These are phyloP conservation scores for Apantesis nais DNA, from an alignment of 2,888 invertebrate genomes.

Conservation along the genomic window DNA sequence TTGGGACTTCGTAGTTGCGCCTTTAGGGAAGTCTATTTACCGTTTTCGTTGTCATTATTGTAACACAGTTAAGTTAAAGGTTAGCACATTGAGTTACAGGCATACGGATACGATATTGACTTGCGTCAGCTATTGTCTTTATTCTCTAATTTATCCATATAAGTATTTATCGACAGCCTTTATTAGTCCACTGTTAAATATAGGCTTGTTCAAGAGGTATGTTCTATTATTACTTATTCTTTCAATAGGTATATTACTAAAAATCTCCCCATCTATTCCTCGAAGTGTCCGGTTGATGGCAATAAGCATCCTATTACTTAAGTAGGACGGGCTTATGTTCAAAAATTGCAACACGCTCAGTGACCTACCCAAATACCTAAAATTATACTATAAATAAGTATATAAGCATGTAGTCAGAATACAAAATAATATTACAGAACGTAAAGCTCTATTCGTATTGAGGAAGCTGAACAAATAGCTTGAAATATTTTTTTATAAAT, in stretches of 20 bases:
- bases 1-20: conserved; percentile 29
- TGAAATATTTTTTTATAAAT: neutral
- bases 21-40: conserved; percentile 28
- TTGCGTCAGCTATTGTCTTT: neutral
- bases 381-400: no score
- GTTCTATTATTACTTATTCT: no score
- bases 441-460: no score
- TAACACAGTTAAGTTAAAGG: neutral
- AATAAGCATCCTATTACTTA: neutral
- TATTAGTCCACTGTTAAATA: no score
- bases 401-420: no score
- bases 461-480: no score
- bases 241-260: no score
- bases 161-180: neutral
- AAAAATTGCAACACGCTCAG: neutral
- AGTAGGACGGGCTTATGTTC: no score
- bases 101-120: neutral
- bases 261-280: neutral
- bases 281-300: neutral
- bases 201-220: no score
- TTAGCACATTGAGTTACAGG: neutral
- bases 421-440: no score
- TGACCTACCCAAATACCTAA: neutral
- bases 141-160: neutral
- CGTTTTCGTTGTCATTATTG: conserved; percentile 9